Conservation (phyloP, 2,888 invertebrate species). For the Cyclophora punctaria region DNA sequence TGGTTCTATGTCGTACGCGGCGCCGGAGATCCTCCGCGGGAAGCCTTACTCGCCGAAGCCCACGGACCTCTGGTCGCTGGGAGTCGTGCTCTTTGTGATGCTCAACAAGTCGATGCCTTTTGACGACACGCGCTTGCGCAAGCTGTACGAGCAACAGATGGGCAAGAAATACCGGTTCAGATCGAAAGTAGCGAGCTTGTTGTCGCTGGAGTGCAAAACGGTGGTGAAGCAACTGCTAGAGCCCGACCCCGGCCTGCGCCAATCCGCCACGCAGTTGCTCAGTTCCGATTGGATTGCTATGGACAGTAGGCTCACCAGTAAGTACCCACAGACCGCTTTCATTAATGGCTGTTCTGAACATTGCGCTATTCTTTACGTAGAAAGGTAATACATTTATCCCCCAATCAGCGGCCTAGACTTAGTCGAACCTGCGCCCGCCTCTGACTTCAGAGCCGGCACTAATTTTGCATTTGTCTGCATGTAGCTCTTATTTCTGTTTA, state of each 20-base stretch:
- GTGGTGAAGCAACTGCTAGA: constrained; percentile 80
- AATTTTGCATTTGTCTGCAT: too few relatives aligned
- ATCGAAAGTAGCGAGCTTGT: constrained; percentile 72
- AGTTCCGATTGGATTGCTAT: constrained; percentile 79
- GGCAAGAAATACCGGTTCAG: constrained; percentile 78
- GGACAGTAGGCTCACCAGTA: constrained; percentile 77
- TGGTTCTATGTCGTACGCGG: constrained; percentile 90
- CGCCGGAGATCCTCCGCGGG: constrained; percentile 88
- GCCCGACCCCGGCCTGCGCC: constrained; percentile 77
- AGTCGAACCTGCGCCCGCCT: too few relatives aligned
- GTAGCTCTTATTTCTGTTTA: too few relatives aligned
- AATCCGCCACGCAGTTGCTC: constrained; percentile 73
- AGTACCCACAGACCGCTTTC: constrained; percentile 21
- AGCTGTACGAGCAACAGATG: constrained; percentile 78
- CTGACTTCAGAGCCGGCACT: too few relatives aligned
- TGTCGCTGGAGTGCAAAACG: constrained; percentile 78
- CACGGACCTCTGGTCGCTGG: constrained; percentile 88
- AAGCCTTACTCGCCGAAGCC: constrained; percentile 82
- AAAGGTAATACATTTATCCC: too few relatives aligned
- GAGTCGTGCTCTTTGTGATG: constrained; percentile 87
- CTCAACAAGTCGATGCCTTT: constrained; percentile 89
- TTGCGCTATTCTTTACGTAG: too few relatives aligned
- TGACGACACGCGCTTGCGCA: constrained; percentile 83
- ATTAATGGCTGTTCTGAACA: not conserved
- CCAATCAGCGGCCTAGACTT: too few relatives aligned